Conservation (phyloP, 2,888 invertebrate species). For the Dichetophora obliterata region DNA sequence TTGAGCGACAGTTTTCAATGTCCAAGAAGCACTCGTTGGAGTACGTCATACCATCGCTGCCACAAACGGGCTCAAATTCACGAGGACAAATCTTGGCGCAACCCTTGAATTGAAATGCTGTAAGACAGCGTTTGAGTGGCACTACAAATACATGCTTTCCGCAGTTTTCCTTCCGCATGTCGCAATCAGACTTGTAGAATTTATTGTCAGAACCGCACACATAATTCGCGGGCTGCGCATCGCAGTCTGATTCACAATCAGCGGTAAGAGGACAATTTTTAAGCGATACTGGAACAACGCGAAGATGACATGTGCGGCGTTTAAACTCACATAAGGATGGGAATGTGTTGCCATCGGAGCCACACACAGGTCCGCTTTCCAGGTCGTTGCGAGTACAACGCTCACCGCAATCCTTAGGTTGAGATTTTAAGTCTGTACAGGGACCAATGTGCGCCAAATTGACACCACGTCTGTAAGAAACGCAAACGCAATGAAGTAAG, state of each 20-base stretch:
- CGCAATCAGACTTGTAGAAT: conserved; percentile 90
- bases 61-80: conserved; percentile 92
- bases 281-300: conserved; percentile 85
- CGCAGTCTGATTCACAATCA: conserved; percentile 77
- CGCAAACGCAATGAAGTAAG: not conserved
- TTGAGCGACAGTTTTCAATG: conserved; percentile 90
- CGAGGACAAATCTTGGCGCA: conserved; percentile 89
- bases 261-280: conserved; percentile 89
- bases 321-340: conserved; percentile 88
- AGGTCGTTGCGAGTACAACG: conserved; percentile 73
- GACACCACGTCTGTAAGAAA: conserved; percentile 78
- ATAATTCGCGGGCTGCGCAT: conserved; percentile 77
- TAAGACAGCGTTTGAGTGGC: conserved; percentile 88
- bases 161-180: conserved; percentile 92
- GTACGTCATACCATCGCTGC: conserved; percentile 92
- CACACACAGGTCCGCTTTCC: conserved; percentile 83
- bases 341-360: conserved; percentile 91
- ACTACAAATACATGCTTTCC: conserved; percentile 92
- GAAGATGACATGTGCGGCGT: conserved; percentile 85
- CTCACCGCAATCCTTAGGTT: conserved; percentile 73
- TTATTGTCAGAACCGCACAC: conserved; percentile 92
- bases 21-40: conserved; percentile 93
- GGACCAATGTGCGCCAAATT: conserved; percentile 90
- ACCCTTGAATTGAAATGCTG: conserved; percentile 87
- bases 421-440: conserved; percentile 76